Base-by-base conservation (phyloP, 2,888 invertebrate species). In the Pollenia amentaria region DNA sequence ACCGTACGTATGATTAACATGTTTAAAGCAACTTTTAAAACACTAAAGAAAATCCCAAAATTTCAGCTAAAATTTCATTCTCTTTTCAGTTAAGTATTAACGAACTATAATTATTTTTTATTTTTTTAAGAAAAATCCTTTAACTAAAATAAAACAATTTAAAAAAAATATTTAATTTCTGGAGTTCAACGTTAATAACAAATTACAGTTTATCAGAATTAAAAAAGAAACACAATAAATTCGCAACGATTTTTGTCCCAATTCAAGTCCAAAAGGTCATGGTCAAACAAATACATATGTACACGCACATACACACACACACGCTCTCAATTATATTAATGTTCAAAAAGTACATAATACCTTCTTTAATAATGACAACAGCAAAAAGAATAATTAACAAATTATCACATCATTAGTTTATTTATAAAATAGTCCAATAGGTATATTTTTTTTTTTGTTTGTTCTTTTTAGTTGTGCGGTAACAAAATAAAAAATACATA, bases 341-440 rank as follows among this genome's bases (percentile, higher is more conserved):
- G 29, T 6, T 29, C 0, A 29, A 29, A 29, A 29, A 9, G 73
- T 73, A 42, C 40, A 75, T 51, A 53, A 42, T 64, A n/a, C 75
- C 57, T 18, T 44, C 40, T 62, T 48, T 40, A 80, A 70, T 69
- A 79, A 70, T 80, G 80, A 42, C 80, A 78, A 57, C 16, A 77
- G 21, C 42, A 82, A 64, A 10, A 69, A 67, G 14, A 62, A 78
- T 64, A 55, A 67, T 57, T 69, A 84, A 76, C 70, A 76, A 87
- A 87, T 87, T 76, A 84, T 77, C 84, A 80, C 84, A 87, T 87
- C 84, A 84, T 84, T 80, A 67, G 44, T 12, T 72, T 87, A 87
- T 87, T 87, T 80, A 72, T 84, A 87, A 79, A 84, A 79, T 57
- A 62, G 46, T 67, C 70, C 70, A 62, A 53, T 64, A 16, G 1